A percentile compares a stretch with the other conserved stretches of the same genome.
Conservation (phyloP, 2,888 invertebrate genomes). For the Operophtera brumata region DNA sequence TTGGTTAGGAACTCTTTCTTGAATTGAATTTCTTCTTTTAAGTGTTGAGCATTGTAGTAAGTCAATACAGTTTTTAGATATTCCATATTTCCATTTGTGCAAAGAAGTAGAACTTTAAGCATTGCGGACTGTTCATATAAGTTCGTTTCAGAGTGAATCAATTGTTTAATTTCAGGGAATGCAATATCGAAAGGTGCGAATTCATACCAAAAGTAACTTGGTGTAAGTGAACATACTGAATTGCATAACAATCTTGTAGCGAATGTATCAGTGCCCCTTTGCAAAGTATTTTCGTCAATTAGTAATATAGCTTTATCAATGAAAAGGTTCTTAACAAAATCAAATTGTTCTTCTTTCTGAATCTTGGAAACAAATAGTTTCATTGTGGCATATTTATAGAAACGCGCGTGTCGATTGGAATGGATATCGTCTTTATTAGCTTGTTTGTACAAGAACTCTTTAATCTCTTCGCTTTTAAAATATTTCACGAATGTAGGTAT, state of each 20-base stretch:
- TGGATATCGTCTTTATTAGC: constrained; percentile 21
- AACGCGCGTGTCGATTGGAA: constrained; percentile 14
- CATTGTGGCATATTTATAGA: constrained; percentile 36
- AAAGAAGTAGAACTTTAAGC: constrained; percentile 46
- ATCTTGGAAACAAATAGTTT: constrained; percentile 48
- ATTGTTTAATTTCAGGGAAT: constrained; percentile 48
- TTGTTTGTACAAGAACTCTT: constrained; percentile 48
- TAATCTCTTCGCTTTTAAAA: constrained; percentile 49
- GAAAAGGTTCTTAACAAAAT: constrained; percentile 53
- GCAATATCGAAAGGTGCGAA: constrained; percentile 56
- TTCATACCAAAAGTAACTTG: constrained; percentile 50
- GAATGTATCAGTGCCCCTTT: constrained; percentile 32
- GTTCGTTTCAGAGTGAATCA: constrained; percentile 39
- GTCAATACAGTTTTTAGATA: constrained; percentile 46
- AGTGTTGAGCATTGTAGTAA: constrained; percentile 49
- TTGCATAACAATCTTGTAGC: constrained; percentile 36
- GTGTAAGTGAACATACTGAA: constrained; percentile 27
- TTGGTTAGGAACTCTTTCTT: constrained; percentile 46
- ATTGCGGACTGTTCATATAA: constrained; percentile 38
- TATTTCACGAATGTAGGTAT: constrained; percentile 54
- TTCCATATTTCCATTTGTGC: constrained; percentile 41
- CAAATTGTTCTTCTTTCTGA: constrained; percentile 50
- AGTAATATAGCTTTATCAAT: constrained; percentile 44
- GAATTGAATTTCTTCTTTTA: constrained; percentile 42
- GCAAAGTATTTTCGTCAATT: constrained; percentile 28